These are phyloP conservation scores for Morone saxatilis DNA, from an alignment of 2,113 vertebrate species.

Conservation along the genomic window DNA sequence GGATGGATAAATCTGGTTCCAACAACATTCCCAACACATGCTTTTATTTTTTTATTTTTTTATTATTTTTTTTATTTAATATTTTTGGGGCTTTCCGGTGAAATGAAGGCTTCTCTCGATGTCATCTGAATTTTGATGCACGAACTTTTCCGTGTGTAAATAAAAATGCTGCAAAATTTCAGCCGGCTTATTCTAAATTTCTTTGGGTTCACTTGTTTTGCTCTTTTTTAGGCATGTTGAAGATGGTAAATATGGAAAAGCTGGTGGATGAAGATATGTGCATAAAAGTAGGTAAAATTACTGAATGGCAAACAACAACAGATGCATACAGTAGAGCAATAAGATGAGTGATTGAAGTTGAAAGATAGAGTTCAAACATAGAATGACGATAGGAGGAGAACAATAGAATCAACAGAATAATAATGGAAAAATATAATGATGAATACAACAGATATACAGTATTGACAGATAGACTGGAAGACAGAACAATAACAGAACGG, in stretches of 20 bases:
- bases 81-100: no score
- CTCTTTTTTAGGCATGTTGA: background rate
- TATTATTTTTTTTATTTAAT: no score
- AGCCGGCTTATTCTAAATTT: background rate
- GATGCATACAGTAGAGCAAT: background rate
- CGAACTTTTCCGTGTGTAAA: no score
- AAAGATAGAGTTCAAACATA: background rate
- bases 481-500: background rate
- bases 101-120: no score
- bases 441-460: background rate
- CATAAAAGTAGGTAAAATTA: background rate
- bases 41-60: no score
- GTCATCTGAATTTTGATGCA: background rate
- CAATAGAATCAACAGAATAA: background rate
- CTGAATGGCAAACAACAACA: background rate
- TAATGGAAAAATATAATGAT: background rate
- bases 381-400: background rate
- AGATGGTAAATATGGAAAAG: background rate
- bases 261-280: background rate
- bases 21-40: no score
- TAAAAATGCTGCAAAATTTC: background rate
- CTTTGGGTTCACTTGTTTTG: background rate
- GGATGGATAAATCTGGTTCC: background rate
- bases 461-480: background rate
- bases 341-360: background rate